Base-by-base conservation (phyloP, 2,797 vertebrate genomes). In the Hyperoplus immaculatus region DNA sequence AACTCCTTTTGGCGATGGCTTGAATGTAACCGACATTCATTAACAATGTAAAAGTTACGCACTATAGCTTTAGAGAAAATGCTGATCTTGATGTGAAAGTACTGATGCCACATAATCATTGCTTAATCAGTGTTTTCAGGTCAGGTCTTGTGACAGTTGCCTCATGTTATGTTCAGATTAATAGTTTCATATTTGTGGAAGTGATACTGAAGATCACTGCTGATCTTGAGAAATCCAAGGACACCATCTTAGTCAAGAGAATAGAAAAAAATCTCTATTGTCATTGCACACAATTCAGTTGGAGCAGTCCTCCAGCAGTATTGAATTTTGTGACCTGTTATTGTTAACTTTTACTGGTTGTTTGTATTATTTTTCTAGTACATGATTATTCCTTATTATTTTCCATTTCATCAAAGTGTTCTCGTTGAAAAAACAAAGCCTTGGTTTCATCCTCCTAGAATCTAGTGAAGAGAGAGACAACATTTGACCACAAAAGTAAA, bases 41-140 rank as follows among this genome's bases (percentile, higher is more conserved):
- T 29, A 29, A 29, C 1, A 29, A 29, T 29, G 29, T 29, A 29
- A 29, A 29, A 29, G 29, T 29, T 29, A 29, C 29, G 3, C 29
- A 29, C 29, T 3, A 29, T 29, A 29, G 29, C 29, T 29, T 29
- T 29, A 29, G 29, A 29, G 29, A 29, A 29, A 29, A 16, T 16
- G 14, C 3, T 4, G 14, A 5, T 46, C 7, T 4, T 36, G 3
- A 29, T 29, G 2, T 53, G 55, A 8, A 11, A 6, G 4, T 8
- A 9, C 10, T 13, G 13, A 1, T 16, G 60, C 7, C 3, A n/a
- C 14, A 58, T 67, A 29, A 3, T 49, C 46, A 0, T 54, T 36
- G 59, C 55, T 39, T 38, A 5, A 7, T 81, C 62, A 49, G 53
- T 14, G 53, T 50, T 86, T 86, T 84, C 76, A 46, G 2, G 62